Conservation (phyloP, 2,888 invertebrate species). For the Tetranychus piercei region DNA sequence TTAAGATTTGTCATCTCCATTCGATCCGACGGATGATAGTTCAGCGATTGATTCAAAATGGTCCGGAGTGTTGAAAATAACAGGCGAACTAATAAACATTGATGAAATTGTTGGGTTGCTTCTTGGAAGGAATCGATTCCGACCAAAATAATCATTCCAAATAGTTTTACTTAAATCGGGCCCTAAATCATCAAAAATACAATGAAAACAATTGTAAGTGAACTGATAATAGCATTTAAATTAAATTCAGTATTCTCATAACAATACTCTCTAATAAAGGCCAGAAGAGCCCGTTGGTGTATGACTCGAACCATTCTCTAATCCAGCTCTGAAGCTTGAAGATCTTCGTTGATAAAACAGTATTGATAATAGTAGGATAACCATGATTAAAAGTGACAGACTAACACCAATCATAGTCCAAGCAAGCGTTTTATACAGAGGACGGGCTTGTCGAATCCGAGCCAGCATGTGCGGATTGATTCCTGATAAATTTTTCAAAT, state of each 20-base stretch:
- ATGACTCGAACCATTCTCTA: constrained; percentile 12
- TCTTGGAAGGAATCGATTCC: neutral
- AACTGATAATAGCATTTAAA: too few species aligned
- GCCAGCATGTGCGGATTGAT: neutral
- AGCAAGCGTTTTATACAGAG: neutral
- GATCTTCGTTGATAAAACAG: constrained; percentile 13
- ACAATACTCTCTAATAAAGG: constrained; percentile 2
- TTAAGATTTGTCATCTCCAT: neutral
- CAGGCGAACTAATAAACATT: neutral
- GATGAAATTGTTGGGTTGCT: neutral
- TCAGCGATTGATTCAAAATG: neutral
- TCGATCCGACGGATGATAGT: neutral
- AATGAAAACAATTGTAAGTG: too few species aligned
- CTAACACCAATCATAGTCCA: constrained; percentile 25
- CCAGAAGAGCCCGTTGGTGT: constrained; percentile 4
- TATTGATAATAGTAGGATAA: constrained; percentile 15
- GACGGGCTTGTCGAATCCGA: neutral
- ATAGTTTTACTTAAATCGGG: neutral
- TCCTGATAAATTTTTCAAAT: neutral
- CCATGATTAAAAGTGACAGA: constrained; percentile 18
- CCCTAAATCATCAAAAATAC: neutral
- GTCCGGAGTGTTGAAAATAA: neutral
- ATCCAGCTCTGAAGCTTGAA: neutral
- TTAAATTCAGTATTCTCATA: too few species aligned
- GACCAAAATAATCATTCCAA: neutral